These are phyloP conservation scores for Stictonetta naevosa DNA, from an alignment of 2,113 vertebrate species.

Conservation along the genomic window DNA sequence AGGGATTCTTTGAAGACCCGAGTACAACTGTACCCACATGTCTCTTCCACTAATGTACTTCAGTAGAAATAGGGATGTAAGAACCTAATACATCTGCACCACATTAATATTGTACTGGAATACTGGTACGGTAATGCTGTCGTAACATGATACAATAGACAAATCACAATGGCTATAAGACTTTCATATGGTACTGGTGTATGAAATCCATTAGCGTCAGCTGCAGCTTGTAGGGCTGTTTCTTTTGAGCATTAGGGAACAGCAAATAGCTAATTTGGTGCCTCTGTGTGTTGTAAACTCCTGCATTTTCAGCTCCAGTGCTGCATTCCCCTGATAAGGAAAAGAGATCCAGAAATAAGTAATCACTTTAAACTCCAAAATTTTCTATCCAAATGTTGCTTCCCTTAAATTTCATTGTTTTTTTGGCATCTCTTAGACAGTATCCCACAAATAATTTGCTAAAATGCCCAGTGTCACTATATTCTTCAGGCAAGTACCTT, in stretches of 20 bases:
- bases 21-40: background rate
- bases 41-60: constrained; percentile 31
- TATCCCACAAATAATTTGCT: constrained; percentile 31
- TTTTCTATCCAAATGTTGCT: background rate
- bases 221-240: background rate
- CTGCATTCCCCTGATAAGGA: constrained; percentile 34
- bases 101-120: constrained; percentile 24
- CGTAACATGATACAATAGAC: constrained; percentile 13
- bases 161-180: background rate
- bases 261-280: background rate
- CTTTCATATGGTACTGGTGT: constrained; percentile 1
- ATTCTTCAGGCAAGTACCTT: background rate
- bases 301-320: constrained; percentile 1
- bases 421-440: constrained; percentile 1
- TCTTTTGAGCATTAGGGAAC: background rate
- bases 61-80: constrained; percentile 26
- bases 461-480: background rate
- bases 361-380: background rate
- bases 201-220: constrained; percentile 32
- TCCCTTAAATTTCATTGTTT: background rate
- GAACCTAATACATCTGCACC: constrained; percentile 58
- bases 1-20: constrained; percentile 47
- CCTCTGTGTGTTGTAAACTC: background rate
- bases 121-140: background rate
- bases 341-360: constrained; percentile 36